Conservation (phyloP, 2,888 invertebrate species). For the Mylabris sibirica region DNA sequence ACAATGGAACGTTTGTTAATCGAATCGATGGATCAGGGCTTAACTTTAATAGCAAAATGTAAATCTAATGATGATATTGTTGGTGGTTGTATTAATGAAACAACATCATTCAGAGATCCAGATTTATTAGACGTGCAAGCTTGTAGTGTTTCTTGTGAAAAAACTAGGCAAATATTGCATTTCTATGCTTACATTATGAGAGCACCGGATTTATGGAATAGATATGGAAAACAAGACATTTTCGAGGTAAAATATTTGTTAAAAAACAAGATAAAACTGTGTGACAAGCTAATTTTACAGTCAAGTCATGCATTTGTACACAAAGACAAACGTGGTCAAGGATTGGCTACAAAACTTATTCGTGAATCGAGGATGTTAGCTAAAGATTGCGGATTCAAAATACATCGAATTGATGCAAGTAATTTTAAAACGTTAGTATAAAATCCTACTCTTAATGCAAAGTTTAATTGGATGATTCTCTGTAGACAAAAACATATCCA, state of each 20-base stretch:
- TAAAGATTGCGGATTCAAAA: slow-evolving; percentile 61
- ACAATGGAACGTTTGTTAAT: slow-evolving; percentile 44
- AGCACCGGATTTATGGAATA: slow-evolving; percentile 62
- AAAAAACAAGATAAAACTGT: not conserved
- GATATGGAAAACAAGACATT: slow-evolving; percentile 60
- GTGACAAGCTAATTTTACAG: slow-evolving; percentile 6
- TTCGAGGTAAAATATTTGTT: slow-evolving; percentile 61
- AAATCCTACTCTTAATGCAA: not conserved
- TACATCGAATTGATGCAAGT: slow-evolving; percentile 63
- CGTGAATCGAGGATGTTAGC: slow-evolving; percentile 59
- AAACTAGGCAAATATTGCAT: slow-evolving; percentile 62
- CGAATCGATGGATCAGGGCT: slow-evolving; percentile 27
- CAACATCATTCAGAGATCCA: slow-evolving; percentile 64
- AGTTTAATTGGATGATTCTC: not conserved
- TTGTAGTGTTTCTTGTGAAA: slow-evolving; percentile 57
- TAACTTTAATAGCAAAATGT: slow-evolving; percentile 52
- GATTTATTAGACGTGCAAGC: slow-evolving; percentile 65
- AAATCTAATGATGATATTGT: slow-evolving; percentile 58
- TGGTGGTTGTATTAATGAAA: slow-evolving; percentile 63
- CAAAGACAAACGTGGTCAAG: slow-evolving; percentile 62
- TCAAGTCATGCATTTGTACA: slow-evolving; percentile 60
- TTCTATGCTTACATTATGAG: slow-evolving; percentile 65
- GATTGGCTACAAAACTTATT: slow-evolving; percentile 62
- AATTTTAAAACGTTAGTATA: slow-evolving; percentile 61
- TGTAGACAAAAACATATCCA: not conserved